A percentile compares a stretch with the other conserved stretches of the same genome.
Evolutionary conservation across 1,140 invertebrate species (phyloP).

Genomic region (Eurosta solidaginis): DNA sequence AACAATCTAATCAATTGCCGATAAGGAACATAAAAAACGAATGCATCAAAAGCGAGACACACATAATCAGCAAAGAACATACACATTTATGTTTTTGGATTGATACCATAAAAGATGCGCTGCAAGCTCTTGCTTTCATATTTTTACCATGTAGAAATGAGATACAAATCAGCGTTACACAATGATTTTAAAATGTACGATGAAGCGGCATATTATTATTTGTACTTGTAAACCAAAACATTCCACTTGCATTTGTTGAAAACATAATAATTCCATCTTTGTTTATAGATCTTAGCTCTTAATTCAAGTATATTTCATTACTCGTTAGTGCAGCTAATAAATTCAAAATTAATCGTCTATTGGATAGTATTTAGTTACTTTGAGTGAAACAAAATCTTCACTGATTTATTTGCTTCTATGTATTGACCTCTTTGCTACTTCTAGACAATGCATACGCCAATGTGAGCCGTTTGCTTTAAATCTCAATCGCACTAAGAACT

Average conservation of each 20-base stretch:
- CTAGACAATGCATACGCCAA: neutral
- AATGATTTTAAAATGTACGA: too few species aligned
- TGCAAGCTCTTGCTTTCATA: too few species aligned
- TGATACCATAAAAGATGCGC: too few species aligned
- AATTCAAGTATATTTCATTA: neutral
- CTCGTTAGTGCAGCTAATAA: neutral
- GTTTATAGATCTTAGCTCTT: neutral
- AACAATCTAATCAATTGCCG: neutral
- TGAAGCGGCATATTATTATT: neutral
- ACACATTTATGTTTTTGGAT: neutral
- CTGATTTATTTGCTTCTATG: too few species aligned
- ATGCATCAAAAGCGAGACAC: neutral
- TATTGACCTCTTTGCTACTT: neutral
- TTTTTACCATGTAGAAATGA: too few species aligned
- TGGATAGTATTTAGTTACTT: neutral
- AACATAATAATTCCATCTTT: neutral
- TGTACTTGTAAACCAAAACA: neutral
- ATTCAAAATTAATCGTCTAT: neutral
- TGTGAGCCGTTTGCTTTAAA: neutral
- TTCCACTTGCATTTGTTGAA: constrained; percentile 1
- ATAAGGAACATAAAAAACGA: neutral
- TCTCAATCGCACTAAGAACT: neutral
- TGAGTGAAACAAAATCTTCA: too few species aligned
- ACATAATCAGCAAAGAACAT: neutral
- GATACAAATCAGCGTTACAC: too few species aligned